Evolutionary conservation across 2,797 vertebrate species (phyloP).

Genomic region (Miichthys miiuy): DNA sequence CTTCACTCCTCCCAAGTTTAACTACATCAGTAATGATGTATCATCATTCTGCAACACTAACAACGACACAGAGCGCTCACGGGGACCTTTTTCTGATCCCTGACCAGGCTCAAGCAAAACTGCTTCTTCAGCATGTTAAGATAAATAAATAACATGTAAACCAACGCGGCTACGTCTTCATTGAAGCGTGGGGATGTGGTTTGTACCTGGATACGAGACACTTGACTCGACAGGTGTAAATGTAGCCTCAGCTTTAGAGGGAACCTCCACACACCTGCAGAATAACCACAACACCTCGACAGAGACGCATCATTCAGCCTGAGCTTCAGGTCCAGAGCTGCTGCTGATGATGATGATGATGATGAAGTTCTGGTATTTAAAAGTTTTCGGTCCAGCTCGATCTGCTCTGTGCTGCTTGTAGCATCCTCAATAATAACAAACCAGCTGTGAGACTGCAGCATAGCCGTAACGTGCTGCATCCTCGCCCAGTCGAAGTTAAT

Average conservation of each 20-base stretch:
- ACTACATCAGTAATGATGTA: not conserved
- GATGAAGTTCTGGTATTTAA: too few species aligned
- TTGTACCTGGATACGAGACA: not conserved
- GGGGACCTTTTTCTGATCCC: not conserved
- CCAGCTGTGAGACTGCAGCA: too few species aligned
- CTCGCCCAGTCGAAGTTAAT: too few species aligned
- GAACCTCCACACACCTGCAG: not conserved
- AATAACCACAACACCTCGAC: not conserved
- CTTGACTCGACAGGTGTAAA: not conserved
- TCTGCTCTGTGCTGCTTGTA: too few species aligned
- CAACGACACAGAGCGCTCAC: not conserved
- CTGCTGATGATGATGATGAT: not conserved
- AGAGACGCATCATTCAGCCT: conserved; percentile 1
- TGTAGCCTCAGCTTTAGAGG: not conserved
- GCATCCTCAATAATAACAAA: too few species aligned
- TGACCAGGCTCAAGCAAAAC: not conserved
- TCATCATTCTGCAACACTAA: too few species aligned
- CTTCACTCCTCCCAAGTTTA: not conserved
- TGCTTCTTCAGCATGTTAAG: too few species aligned
- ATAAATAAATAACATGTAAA: not conserved
- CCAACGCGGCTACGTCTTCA: too few species aligned
- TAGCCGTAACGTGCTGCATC: too few species aligned
- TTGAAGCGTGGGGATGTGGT: not conserved
- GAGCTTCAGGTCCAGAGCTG: not conserved
- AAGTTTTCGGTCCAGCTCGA: too few species aligned